Evolutionary conservation across 2,113 vertebrate genomes (phyloP).

Genomic region (Hyaena hyaena): DNA sequence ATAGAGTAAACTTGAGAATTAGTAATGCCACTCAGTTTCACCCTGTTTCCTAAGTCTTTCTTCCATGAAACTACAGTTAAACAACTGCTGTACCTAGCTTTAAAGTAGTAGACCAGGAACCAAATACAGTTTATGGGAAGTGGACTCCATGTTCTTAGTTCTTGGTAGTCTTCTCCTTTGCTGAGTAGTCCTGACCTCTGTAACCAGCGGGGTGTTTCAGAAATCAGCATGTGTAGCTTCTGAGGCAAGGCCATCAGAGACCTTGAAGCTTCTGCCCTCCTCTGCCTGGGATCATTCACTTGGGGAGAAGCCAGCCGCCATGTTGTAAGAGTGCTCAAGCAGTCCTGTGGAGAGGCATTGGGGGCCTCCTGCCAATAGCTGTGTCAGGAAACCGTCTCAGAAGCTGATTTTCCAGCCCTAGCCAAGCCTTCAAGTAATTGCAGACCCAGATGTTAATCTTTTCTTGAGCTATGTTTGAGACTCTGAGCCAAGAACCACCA

Average conservation of each 20-base stretch:
- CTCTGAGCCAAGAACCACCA: neutral
- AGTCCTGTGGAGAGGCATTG: neutral
- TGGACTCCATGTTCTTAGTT: fast-evolving
- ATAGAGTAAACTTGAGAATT: neutral
- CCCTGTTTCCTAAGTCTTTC: neutral
- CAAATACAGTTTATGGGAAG: neutral
- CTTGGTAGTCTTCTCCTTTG: neutral
- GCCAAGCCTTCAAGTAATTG: neutral
- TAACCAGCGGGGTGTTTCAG: neutral
- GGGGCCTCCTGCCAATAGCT: neutral
- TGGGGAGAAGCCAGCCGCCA: neutral
- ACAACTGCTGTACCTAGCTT: neutral
- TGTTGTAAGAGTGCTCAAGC: neutral
- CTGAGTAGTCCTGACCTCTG: fast-evolving
- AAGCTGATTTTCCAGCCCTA: neutral
- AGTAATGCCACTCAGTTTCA: neutral
- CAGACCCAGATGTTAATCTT: neutral
- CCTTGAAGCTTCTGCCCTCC: neutral
- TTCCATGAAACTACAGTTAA: neutral
- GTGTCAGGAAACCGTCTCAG: fast-evolving
- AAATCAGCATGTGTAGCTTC: neutral
- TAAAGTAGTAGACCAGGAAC: neutral
- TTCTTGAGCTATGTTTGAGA: neutral
- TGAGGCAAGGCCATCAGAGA: neutral
- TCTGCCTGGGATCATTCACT: neutral